Conservation (phyloP, 2,888 invertebrate genomes). For the Penaeus monodon region DNA sequence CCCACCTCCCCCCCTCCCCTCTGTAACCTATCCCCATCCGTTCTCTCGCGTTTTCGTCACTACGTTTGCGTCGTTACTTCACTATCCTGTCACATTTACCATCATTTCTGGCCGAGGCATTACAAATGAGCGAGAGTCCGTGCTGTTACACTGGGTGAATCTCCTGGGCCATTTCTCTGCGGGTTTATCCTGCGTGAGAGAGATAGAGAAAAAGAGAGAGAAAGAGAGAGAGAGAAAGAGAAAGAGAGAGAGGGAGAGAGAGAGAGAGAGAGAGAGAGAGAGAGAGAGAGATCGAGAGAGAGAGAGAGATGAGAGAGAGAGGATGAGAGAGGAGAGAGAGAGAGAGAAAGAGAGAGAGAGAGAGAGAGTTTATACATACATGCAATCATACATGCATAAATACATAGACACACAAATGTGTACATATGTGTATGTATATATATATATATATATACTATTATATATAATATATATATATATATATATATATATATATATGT, state of each 20-base stretch:
- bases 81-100: slow-evolving; percentile 36
- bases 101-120: slow-evolving; percentile 17
- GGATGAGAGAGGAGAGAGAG: no score
- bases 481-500: no score
- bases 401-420: no score
- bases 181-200: neutral
- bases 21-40: neutral
- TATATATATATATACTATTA: no score
- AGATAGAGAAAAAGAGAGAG: neutral
- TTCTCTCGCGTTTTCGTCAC: slow-evolving; percentile 7
- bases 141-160: no score
- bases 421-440: no score
- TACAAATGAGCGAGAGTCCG: slow-evolving; percentile 19
- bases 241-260: no score
- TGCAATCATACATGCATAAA: no score
- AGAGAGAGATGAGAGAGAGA: neutral
- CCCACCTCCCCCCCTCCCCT: neutral
- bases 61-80: slow-evolving; percentile 17
- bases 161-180: no score
- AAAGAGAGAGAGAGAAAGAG: neutral
- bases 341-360: no score
- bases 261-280: neutral
- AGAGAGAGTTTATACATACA: no score
- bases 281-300: neutral
- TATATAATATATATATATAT: no score